Percentiles rank a stretch among this genome's conserved stretches.
Conservation (phyloP, 2,113 vertebrate species). For the Anhinga anhinga region DNA sequence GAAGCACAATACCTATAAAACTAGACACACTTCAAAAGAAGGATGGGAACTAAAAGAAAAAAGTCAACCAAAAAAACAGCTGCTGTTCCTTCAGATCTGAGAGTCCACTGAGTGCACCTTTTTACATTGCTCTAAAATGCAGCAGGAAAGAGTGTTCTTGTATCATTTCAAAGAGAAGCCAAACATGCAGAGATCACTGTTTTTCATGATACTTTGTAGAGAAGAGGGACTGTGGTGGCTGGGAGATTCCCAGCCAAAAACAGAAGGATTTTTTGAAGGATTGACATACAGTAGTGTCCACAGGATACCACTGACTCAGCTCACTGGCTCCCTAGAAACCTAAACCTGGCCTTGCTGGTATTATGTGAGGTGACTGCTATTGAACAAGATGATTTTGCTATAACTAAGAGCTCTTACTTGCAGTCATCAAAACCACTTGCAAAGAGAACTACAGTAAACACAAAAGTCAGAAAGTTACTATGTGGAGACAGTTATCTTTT, state of each 20-base stretch:
- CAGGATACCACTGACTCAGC: background rate
- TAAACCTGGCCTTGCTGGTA: background rate
- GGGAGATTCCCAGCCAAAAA: background rate
- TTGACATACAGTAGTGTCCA: background rate
- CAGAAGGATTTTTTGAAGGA: background rate
- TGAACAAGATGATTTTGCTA: background rate
- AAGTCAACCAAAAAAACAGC: background rate
- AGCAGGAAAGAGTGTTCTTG: conserved; percentile 16
- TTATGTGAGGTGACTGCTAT: background rate
- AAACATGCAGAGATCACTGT: background rate
- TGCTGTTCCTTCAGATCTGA: conserved; percentile 28
- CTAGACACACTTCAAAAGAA: conserved; percentile 14
- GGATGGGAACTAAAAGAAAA: background rate
- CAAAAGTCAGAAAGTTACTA: background rate
- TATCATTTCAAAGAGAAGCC: conserved; percentile 54
- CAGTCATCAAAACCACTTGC: background rate
- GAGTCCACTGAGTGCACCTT: background rate
- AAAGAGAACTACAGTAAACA: background rate
- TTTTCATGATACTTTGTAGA: conserved; percentile 7
- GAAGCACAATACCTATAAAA: conserved; percentile 1
- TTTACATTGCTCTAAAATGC: background rate
- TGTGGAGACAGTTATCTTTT: background rate
- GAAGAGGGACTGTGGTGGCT: background rate
- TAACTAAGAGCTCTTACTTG: background rate
- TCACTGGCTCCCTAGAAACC: conserved; percentile 6